These are phyloP conservation scores for Protaetia brevitarsis DNA, from an alignment of 1,140 invertebrate species.

Conservation along the genomic window DNA sequence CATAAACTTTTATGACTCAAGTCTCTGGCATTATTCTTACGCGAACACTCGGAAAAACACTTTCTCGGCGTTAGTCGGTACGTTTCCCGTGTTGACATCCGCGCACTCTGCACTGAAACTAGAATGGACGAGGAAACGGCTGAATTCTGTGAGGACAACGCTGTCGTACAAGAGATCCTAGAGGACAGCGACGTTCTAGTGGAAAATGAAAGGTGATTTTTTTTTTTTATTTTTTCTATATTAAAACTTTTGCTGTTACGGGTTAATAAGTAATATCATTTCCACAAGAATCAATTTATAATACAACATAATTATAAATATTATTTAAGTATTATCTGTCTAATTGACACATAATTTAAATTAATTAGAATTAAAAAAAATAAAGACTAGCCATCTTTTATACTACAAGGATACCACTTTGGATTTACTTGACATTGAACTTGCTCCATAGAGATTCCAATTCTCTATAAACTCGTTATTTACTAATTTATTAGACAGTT, in stretches of 20 bases:
- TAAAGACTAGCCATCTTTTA: no score
- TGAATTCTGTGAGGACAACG: not conserved
- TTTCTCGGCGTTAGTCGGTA: slow-evolving; percentile 1
- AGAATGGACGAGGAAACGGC: not conserved
- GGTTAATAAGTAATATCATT: no score
- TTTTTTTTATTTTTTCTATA: no score
- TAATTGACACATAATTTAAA: no score
- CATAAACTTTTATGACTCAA: slow-evolving; percentile 24
- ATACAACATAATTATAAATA: no score
- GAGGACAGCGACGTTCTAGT: slow-evolving; percentile 6
- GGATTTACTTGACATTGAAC: slow-evolving; percentile 5
- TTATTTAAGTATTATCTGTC: no score
- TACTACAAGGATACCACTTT: no score
- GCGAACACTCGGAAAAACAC: slow-evolving; percentile 18
- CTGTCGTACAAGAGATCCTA: slow-evolving; percentile 9
- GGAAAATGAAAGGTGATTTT: slow-evolving; percentile 11
- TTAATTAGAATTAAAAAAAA: no score
- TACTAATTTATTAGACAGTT: no score
- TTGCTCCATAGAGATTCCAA: not conserved
- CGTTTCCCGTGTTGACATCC: not conserved
- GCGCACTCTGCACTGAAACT: not conserved
- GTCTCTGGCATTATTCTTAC: slow-evolving; percentile 20
- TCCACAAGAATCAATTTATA: no score
- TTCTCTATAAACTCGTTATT: no score
- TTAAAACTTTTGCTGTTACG: not conserved